phyloP scores from a whole-genome alignment of 1,140 invertebrate species.

The Drosophila ironensis region DNA sequence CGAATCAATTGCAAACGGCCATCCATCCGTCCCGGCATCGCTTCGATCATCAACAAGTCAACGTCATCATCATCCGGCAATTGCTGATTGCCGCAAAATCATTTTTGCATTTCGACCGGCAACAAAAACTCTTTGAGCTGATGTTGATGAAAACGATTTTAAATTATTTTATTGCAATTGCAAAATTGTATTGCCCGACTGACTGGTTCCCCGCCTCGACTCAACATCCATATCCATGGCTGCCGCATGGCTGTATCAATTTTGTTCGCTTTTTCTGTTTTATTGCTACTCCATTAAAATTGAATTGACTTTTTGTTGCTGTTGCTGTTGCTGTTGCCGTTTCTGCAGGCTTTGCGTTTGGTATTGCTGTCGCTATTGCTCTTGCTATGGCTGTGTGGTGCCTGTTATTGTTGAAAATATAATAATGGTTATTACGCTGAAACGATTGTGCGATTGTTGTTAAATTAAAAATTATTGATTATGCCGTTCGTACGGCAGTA shows the following conservation, averaged over 20 bases:
- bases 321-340: constrained; percentile 18
- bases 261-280: constrained; percentile 75
- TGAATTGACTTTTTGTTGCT: constrained; percentile 70
- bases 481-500: constrained; percentile 36
- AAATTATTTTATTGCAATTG: constrained; percentile 81
- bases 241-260: constrained; percentile 58
- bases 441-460: constrained; percentile 78
- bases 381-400: constrained; percentile 38
- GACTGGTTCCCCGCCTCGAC: constrained; percentile 16
- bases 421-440: constrained; percentile 75
- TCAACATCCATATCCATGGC: constrained; percentile 1
- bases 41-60: constrained; percentile 55
- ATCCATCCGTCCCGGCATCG: constrained; percentile 72
- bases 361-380: constrained; percentile 57
- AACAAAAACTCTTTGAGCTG: constrained; percentile 67
- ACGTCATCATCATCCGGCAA: constrained; percentile 29
- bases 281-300: constrained; percentile 80
- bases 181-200: constrained; percentile 67
- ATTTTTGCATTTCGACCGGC: constrained; percentile 57
- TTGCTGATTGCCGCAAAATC: constrained; percentile 66
- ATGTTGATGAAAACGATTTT: constrained; percentile 81
- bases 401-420: constrained; percentile 74
- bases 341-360: too few species aligned
- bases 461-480: constrained; percentile 81
- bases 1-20: constrained; percentile 76